Base-by-base conservation (phyloP, 2,888 invertebrate species). In the Limnephilus rhombicus region DNA sequence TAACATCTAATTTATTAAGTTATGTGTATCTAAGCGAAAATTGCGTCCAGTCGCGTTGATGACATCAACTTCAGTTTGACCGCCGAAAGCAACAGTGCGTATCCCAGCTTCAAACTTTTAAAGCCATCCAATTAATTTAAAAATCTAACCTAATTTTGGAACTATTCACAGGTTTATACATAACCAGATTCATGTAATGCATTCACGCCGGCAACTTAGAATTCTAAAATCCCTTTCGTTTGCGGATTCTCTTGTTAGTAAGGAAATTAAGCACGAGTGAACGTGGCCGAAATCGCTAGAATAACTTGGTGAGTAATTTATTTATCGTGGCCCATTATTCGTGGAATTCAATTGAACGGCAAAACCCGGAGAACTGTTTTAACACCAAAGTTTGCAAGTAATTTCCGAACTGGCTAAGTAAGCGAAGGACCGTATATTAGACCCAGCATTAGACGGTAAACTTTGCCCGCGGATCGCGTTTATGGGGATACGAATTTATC, bases 281-380 rank as follows among this genome's bases (percentile, higher is more conserved):
- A 24, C 53, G 53, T 68, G 24, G 29, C 49, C 68, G 34, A 68
- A 82, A 92, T 93, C 85, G 93, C 92, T 93, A 91, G 91, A 93
- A 93, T 93, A 92, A 91, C 93, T 93, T 41, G 81, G 90, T 68
- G 85, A 93, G 91, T 92, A 91, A 93, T 93, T 92, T 93, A 93
- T 93, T 93, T 93, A 93, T 92, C 87, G 85, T 68, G 37, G 34
- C 34, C 87, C 89, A 93, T 93, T 93, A 93, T 93, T 93, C 90
- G 91, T 80, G 89, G 92, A 93, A 93, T 93, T 93, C 92, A 93
- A 93, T 93, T 93, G 93, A 91, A 89, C 91, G 91, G 90, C 80
- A n/a, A 85, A 53, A 85, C 87, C 89, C 91, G 83, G 91, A 91
- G 87, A 85, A 86, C 88, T 82, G 68, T 45, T 88, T 90, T 92